A percentile compares a stretch with the other conserved stretches of the same genome.
phyloP scores from a whole-genome alignment of 37 sponge, comb jelly and placozoan genomes.

The Agelas oroides region DNA sequence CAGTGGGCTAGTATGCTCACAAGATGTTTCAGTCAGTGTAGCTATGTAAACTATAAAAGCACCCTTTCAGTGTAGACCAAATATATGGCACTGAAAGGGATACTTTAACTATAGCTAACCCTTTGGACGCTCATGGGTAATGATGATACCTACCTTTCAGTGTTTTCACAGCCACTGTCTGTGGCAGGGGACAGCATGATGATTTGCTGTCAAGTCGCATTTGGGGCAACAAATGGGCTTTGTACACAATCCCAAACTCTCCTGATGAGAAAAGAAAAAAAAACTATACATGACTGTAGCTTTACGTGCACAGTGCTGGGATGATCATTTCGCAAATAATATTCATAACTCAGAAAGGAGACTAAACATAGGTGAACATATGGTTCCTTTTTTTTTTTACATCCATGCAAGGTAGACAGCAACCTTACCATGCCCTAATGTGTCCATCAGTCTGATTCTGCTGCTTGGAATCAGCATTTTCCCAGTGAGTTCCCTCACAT shows the following conservation, averaged over 20 bases:
- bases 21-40: too few relatives aligned
- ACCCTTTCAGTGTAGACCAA: too few relatives aligned
- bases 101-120: neutral
- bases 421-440: neutral
- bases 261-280: neutral
- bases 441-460: neutral
- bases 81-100: too few relatives aligned
- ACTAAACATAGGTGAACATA: too few relatives aligned
- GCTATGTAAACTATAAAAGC: too few relatives aligned
- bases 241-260: constrained; percentile 34
- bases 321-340: too few relatives aligned
- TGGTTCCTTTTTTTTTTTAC: neutral
- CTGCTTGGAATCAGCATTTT: neutral
- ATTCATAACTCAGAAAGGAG: too few relatives aligned
- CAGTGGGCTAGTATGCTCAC: too few relatives aligned
- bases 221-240: neutral
- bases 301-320: too few relatives aligned
- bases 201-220: too few relatives aligned
- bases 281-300: too few relatives aligned
- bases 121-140: neutral
- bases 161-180: constrained; percentile 32
- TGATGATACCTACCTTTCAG: constrained; percentile 19
- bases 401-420: neutral
- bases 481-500: neutral
- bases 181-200: too few relatives aligned